Evolutionary conservation across 2,113 vertebrate genomes (phyloP).

Genomic region (Clarias macrocephalus): DNA sequence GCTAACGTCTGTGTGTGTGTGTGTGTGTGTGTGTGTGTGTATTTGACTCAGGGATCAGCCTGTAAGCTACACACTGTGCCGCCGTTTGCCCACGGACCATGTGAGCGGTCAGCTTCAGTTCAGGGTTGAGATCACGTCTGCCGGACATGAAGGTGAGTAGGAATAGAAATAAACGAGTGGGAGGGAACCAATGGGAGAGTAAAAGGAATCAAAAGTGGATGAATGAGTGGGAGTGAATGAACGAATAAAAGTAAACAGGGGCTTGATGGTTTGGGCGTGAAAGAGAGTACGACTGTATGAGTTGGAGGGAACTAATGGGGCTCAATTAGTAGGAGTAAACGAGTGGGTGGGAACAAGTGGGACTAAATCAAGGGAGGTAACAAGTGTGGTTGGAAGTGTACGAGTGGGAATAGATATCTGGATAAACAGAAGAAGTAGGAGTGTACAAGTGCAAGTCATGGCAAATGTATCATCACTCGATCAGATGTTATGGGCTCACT

Average conservation of each 20-base stretch:
- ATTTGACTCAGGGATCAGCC: slow-evolving; percentile 81
- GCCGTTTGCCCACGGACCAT: slow-evolving; percentile 93
- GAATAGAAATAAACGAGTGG: background rate
- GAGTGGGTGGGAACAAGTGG: background rate
- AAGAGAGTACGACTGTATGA: background rate
- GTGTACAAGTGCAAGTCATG: background rate
- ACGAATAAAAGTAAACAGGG: background rate
- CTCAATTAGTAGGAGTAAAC: background rate
- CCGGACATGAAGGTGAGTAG: slow-evolving; percentile 84
- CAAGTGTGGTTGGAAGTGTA: background rate
- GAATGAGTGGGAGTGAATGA: background rate
- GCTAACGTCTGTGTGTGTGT: slow-evolving; percentile 18
- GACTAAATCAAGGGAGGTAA: too few species aligned
- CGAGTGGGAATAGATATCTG: background rate
- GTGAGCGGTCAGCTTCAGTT: slow-evolving; percentile 94
- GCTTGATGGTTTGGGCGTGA: too few species aligned
- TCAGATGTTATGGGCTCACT: slow-evolving; percentile 76
- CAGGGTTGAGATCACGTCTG: slow-evolving; percentile 88
- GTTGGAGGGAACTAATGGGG: background rate
- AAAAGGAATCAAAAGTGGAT: background rate
- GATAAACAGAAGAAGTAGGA: background rate
- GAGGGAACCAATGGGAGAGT: too few species aligned
- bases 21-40: slow-evolving; percentile 10
- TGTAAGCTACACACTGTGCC: slow-evolving; percentile 87
- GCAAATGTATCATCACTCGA: slow-evolving; percentile 58